phyloP scores from a whole-genome alignment of 2,888 invertebrate genomes.

The Anoplius nigerrimus region DNA sequence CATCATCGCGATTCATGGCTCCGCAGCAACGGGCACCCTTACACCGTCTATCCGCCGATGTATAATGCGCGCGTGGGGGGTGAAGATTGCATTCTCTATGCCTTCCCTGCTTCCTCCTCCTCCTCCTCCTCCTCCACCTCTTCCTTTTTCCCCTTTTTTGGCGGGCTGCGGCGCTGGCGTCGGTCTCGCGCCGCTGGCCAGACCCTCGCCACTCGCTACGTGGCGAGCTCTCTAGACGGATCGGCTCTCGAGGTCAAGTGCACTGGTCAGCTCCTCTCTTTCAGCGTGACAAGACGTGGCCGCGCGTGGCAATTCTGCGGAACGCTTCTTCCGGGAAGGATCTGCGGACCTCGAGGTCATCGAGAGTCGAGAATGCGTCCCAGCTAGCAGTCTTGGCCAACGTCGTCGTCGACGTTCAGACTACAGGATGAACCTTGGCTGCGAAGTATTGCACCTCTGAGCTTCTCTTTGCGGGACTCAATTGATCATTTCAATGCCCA shows the following conservation, averaged over 20 bases:
- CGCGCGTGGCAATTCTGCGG: background rate
- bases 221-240: constrained; percentile 20
- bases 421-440: too few relatives aligned
- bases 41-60: constrained; percentile 67
- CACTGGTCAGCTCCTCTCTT: background rate
- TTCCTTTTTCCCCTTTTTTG: constrained; percentile 60
- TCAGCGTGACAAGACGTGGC: background rate
- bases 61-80: constrained; percentile 71
- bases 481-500: too few relatives aligned
- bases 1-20: constrained; percentile 75
- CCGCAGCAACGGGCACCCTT: constrained; percentile 60
- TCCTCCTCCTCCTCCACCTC: background rate
- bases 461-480: too few relatives aligned
- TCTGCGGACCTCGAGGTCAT: too few relatives aligned
- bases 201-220: constrained; percentile 20
- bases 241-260: constrained; percentile 14
- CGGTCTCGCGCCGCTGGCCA: constrained; percentile 45
- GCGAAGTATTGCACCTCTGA: too few relatives aligned
- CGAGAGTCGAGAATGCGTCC: too few relatives aligned
- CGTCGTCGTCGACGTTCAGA: too few relatives aligned
- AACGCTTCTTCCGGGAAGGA: too few relatives aligned
- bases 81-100: constrained; percentile 68
- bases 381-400: too few relatives aligned
- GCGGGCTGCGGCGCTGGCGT: constrained; percentile 71
- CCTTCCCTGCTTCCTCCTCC: constrained; percentile 32